Evolutionary conservation across 2,888 invertebrate genomes (phyloP), one percentile per base, ranked within the genome.

Genomic region (Perizoma affinitatum): DNA sequence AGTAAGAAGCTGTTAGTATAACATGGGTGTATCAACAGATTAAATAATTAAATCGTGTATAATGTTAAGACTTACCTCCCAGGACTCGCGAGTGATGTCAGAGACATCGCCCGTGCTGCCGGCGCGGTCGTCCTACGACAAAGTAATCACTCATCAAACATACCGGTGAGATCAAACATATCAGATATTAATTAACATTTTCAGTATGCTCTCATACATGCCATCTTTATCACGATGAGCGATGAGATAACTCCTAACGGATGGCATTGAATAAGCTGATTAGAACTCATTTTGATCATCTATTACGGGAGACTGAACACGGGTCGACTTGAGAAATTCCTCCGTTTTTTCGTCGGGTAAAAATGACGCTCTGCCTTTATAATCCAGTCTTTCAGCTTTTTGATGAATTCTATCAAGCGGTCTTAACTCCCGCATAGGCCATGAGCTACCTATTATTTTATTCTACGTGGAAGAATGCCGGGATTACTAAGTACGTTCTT

Each of bases 41-140:
- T 33, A 22, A 47, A 34, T 36, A 6, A 35, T 10, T 7, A 11
- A 46, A 46, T 40, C 5, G 10, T 34, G 9, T 48, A 7, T 4
- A 11, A 36, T 35, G 22, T 5, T 35, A 61, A 47, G 43, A 94
- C 96, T 95, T 90, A 98, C 98, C 97, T 98, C 97, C 98, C 98
- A 98, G 66, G 97, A 97, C 86, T 97, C 97, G 80, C 96, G 95
- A 56, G 97, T 97, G 68, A 97, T 92, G 78, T 97, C 97, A 7
- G 95, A 93, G 42, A 96, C 95, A 82, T 96, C 96, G 59, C 95
- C 95, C 62, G 95, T 94, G 79, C 95, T 95, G 70, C 93, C 94
- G 63, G 94, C 93, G 56, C 95, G 93, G 65, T 93, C 91, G 69
- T 91, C 93, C 88, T 93, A 73, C 49, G 74, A 83, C 68, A 76